Percentiles rank a stretch among this genome's conserved stretches.
phyloP scores from a whole-genome alignment of 2,888 invertebrate genomes.

The Torymus tubicola region DNA sequence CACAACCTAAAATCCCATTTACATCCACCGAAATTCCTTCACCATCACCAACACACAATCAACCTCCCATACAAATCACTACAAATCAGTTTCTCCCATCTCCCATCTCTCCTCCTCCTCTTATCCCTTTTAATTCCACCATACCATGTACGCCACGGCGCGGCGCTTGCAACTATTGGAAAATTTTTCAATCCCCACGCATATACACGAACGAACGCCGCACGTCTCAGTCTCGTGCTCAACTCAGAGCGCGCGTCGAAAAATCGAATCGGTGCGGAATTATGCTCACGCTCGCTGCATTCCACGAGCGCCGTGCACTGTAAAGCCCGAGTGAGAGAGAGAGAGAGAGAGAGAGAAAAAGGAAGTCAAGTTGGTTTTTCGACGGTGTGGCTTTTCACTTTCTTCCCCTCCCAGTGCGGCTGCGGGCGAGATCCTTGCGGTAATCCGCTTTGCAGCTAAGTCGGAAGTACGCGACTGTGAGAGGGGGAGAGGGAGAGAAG shows the following conservation, averaged over 20 bases:
- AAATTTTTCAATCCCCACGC: too few relatives aligned
- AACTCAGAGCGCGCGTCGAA: background rate
- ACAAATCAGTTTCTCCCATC: too few relatives aligned
- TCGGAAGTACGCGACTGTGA: conserved; percentile 18
- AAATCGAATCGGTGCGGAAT: conserved; percentile 50
- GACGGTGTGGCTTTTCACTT: conserved; percentile 58
- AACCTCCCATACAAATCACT: too few relatives aligned
- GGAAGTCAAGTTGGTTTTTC: conserved; percentile 54
- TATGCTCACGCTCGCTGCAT: conserved; percentile 27
- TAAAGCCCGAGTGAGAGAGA: background rate
- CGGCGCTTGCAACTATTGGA: too few relatives aligned
- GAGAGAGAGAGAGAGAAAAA: conserved; percentile 30
- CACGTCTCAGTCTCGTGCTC: too few relatives aligned
- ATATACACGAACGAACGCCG: too few relatives aligned
- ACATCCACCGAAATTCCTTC: too few relatives aligned
- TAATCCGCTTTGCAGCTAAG: conserved; percentile 57
- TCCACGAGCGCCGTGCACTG: background rate
- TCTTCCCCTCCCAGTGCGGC: conserved; percentile 28
- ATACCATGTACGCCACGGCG: too few relatives aligned
- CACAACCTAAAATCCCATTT: too few relatives aligned
- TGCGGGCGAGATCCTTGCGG: conserved; percentile 49
- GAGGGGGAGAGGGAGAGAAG: conserved; percentile 37
- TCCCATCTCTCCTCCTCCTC: too few relatives aligned
- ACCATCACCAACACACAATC: too few relatives aligned
- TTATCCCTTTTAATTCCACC: too few relatives aligned